Base-by-base conservation (phyloP, 1,140 invertebrate species). In the Oryctes rhinoceros region DNA sequence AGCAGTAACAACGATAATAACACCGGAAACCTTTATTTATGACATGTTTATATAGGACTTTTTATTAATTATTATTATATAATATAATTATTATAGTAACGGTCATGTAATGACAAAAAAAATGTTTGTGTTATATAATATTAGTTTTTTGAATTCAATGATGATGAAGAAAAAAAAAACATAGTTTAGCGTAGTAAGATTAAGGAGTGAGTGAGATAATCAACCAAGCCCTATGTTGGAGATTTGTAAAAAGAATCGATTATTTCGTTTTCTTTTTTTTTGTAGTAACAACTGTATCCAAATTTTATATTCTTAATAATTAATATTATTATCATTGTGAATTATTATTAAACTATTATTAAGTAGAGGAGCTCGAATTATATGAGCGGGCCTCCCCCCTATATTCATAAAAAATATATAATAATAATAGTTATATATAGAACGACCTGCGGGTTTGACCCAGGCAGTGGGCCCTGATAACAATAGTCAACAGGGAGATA, bases 61-160 rank as follows among this genome's bases (percentile, higher is more conserved):
- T 86, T 85, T 86, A 87, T 86, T 86, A 85, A 84, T 83, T 83
- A 82, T 82, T 80, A 83, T 78, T 78, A 79, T 78, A 81, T 79
- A 80, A 71, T 71, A 71, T 71, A 71, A 71, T 71, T 71, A 71
- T 71, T 83, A 79, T 80, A 78, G 76, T 82, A 81, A 83, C 82
- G 79, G 85, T 86, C 85, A 86, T 85, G 39, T 83, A 84, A 86
- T 87, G 86, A 86, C 86, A 79, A 85, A 87, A 86, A 86, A 85
- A 83, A 80, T 84, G 77, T 49, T 78, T 86, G 80, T 84, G 83
- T 85, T 85, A 81, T 81, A 71, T 71, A 71, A 30, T 71, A 82
- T 80, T 82, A 83, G 80, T 82, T 84, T 83, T 84, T 82, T 81
- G 77, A 49, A 74, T 78, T 75, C 35, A 81, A 71, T 71, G 65